Conservation (phyloP, 2,113 vertebrate genomes). For the Centropus bengalensis region DNA sequence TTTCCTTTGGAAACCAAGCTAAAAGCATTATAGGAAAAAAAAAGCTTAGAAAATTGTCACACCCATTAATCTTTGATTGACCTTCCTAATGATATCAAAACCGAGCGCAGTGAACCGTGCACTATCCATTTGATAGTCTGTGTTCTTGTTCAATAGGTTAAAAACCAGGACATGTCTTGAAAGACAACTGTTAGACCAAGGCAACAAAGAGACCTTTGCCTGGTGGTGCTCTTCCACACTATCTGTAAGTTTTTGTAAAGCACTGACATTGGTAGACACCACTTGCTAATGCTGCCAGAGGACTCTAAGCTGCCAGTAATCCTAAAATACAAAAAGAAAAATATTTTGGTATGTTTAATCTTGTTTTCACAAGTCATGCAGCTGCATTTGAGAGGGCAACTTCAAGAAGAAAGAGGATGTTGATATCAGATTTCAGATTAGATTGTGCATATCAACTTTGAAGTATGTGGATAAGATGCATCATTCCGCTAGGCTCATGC, state of each 20-base stretch:
- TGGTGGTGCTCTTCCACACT: neutral
- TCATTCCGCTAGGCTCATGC: neutral
- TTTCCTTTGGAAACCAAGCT: slow-evolving; percentile 2
- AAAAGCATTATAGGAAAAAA: neutral
- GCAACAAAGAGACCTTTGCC: neutral
- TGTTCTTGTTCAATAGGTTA: slow-evolving; percentile 49
- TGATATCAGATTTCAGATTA: neutral
- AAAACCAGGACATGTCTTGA: slow-evolving; percentile 15
- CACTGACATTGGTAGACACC: neutral
- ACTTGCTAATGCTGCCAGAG: neutral
- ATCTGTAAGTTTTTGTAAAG: neutral
- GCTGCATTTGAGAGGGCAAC: neutral
- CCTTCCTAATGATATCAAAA: slow-evolving; percentile 51
- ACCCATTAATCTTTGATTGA: slow-evolving; percentile 45
- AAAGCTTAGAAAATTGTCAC: slow-evolving; percentile 29
- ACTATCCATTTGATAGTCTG: slow-evolving; percentile 33
- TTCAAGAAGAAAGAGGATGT: neutral
- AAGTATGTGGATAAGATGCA: neutral
- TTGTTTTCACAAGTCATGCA: neutral
- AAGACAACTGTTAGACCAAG: slow-evolving; percentile 20
- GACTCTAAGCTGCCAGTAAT: neutral
- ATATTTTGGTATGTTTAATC: neutral
- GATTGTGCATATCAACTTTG: neutral
- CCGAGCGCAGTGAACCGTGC: slow-evolving; percentile 6
- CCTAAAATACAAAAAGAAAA: neutral